Percentiles rank a stretch among this genome's conserved stretches.
phyloP scores from a whole-genome alignment of 37 sponge, comb jelly and placozoan genomes.

The Cliona cf. orientalis region DNA sequence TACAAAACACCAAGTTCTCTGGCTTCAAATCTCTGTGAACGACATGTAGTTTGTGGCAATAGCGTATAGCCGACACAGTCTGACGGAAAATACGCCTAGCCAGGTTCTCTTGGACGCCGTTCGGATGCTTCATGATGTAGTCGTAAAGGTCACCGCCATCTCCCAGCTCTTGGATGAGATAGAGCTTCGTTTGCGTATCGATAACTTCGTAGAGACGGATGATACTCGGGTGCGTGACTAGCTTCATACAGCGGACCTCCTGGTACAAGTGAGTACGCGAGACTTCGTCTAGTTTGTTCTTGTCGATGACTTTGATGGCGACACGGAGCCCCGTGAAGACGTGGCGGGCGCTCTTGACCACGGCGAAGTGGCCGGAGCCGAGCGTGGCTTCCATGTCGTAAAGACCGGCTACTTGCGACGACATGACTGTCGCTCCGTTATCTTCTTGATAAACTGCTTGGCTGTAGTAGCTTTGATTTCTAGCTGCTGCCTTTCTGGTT shows the following conservation, averaged over 20 bases:
- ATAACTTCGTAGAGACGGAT: conserved; percentile 97
- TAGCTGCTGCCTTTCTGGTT: too few relatives aligned
- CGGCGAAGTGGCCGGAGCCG: conserved; percentile 95
- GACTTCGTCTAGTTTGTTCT: conserved; percentile 92
- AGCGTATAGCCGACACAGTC: conserved; percentile 89
- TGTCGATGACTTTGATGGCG: conserved; percentile 99
- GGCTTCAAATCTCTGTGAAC: conserved; percentile 98
- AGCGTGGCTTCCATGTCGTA: conserved; percentile 88
- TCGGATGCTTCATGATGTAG: conserved; percentile 85
- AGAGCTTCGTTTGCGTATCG: conserved; percentile 93
- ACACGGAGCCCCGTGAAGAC: conserved; percentile 92
- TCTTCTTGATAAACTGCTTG: too few relatives aligned
- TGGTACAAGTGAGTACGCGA: conserved; percentile 88
- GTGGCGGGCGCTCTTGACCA: conserved; percentile 93
- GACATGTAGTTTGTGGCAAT: conserved; percentile 95
- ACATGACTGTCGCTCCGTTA: too few relatives aligned
- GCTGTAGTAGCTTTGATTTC: too few relatives aligned
- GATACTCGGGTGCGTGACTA: conserved; percentile 94
- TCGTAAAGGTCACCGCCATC: conserved; percentile 97
- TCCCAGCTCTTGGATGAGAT: conserved; percentile 94
- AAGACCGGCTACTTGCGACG: conserved; percentile 74
- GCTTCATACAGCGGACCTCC: conserved; percentile 98
- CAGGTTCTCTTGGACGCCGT: conserved; percentile 78
- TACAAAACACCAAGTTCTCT: conserved; percentile 94
- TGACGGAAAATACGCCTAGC: conserved; percentile 82